These are phyloP conservation scores for Rhinogobio ventralis DNA, from an alignment of 2,797 vertebrate genomes.

Conservation along the genomic window DNA sequence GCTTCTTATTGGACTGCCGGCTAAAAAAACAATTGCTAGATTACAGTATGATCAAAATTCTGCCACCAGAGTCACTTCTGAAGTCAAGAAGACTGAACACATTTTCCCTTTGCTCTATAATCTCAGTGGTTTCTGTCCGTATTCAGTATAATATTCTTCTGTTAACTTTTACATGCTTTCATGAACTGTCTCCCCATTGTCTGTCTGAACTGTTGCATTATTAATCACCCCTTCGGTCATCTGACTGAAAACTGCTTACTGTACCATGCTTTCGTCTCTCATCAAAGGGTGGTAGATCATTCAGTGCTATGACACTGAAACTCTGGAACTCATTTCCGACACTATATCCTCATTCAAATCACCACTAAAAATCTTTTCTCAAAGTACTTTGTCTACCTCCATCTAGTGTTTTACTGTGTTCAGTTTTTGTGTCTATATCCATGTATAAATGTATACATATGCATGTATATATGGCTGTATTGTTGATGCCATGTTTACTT, in stretches of 20 bases:
- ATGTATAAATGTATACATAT: not conserved
- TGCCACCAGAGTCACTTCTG: not conserved
- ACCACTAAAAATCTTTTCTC: not conserved
- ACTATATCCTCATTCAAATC: too few species aligned
- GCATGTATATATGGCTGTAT: not conserved
- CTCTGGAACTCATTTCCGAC: too few species aligned
- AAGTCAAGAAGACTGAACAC: not conserved
- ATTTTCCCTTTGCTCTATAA: not conserved
- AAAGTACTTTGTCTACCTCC: not conserved
- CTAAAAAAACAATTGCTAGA: not conserved
- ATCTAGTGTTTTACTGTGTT: not conserved
- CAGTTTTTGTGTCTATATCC: not conserved
- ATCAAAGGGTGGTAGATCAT: not conserved
- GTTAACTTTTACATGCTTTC: not conserved
- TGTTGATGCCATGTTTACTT: not conserved
- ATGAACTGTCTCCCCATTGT: not conserved
- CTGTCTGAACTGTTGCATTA: not conserved
- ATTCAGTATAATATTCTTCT: not conserved
- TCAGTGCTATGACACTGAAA: not conserved
- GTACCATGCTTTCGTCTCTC: not conserved
- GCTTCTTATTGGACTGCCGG: not conserved
- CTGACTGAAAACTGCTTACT: not conserved
- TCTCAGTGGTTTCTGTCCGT: not conserved
- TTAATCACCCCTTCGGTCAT: not conserved
- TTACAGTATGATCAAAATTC: too few species aligned